Evolutionary conservation across 2,888 invertebrate species (phyloP), one percentile per base, ranked within the genome.

Genomic region (Heterodera filipjevi): DNA sequence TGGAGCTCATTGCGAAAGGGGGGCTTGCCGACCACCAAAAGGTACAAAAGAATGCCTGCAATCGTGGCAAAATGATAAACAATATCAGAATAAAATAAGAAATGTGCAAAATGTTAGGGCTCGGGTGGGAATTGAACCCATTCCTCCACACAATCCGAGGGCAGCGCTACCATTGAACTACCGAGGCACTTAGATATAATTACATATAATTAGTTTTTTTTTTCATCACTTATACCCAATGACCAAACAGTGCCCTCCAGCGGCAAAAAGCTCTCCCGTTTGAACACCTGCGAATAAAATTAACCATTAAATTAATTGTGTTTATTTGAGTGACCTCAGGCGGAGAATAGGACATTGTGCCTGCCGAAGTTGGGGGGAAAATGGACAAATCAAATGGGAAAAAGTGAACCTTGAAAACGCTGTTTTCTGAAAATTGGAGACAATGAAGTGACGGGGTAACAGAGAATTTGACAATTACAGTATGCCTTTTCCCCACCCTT

Each of bases 241-340:
- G 95, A 94, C 96, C 96, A 96, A 95, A 95, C 96, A 90, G 86
- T 84, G 30, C 81, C 79, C 77, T 87, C 87, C 14, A 87, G 79
- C 5, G 87, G 87, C 35, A 86, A 82, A 71, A 86, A 87, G 27
- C 84, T 80, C 44, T 85, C 80, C 72, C 84, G 83, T 30, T 86
- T 84, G 81, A 87, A 87, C 85, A 85, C 86, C 80, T 59, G 39
- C 39, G 27, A 59, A 59, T 27, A 59, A n/a, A 5, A 59, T 27
- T 6, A 59, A 22, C 6, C n/a, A n/a, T 6, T 59, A n/a, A 27
- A 6, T 59, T 3, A 59, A 27, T 59, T 19, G 1, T n/a, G 27
- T 27, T 27, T 10, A 59, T 27, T n/a, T 5, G 6, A n/a, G 27
- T 59, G 59, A 59, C 59, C 59, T 87, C 87, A 12, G 84, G 84